Evolutionary conservation across 2,113 vertebrate species (phyloP), one percentile per base, ranked within the genome.

Genomic region (Manacus vitellinus): DNA sequence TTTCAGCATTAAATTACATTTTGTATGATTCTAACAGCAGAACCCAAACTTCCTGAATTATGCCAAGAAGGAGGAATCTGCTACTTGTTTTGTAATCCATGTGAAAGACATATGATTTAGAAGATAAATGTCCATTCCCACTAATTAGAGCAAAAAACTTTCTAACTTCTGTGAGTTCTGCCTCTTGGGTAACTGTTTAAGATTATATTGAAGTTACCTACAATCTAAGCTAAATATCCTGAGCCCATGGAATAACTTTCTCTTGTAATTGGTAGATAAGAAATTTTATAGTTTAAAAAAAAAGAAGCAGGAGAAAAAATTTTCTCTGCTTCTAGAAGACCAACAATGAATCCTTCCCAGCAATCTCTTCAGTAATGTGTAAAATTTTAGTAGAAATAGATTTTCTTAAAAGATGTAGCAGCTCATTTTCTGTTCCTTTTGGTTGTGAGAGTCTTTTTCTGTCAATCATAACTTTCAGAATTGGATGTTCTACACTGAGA

Each of bases 361-460:
- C 56, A 72, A 92, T 41, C 89, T 66, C 24, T 30, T 82, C 52
- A 72, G 31, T 51, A 44, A 81, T 76, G 78, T 77, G 49, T 65
- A 76, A 92, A 81, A 84, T 73, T 47, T 73, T 81, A 43, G 24
- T 77, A 76, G 67, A 94, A 96, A 88, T 46, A 46, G 17, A 51
- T 92, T 88, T 94, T 87, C 47, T 83, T 75, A 33, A 65, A 93
- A 92, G 73, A 75, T 66, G 74, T 66, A 87, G 43, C 63, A 91
- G 82, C 77, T 92, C 35, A 72, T 94, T 93, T 97, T 91, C 66
- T 95, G 30, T 85, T 93, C 71, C 62, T 77, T 92, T 95, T 59
- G 66, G 33, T 88, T 90, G n/a, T 92, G 75, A 84, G 39, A 85
- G 72, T 63, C 70, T 72, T 85, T 88, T 72, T 82, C 47, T 79